Evolutionary conservation across 2,797 vertebrate species (phyloP).

Genomic region (Oceanodroma leucorhoa): DNA sequence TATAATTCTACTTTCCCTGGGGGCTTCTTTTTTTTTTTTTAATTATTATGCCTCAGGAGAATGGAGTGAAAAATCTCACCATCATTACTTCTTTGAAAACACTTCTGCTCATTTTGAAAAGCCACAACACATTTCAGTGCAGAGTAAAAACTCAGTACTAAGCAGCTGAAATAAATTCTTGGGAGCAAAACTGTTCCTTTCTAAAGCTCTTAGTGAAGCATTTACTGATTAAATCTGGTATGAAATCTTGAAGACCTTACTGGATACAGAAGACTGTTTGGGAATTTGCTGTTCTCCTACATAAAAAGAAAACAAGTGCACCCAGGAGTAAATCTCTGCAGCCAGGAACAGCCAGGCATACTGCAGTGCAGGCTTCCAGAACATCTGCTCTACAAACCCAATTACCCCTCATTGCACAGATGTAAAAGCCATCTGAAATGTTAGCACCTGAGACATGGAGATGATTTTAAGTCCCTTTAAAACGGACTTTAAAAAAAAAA

Average conservation of each 20-base stretch:
- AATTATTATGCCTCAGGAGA: background rate
- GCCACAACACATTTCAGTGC: background rate
- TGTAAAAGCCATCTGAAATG: constrained; percentile 34
- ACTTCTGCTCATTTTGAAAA: background rate
- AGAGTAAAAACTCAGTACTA: background rate
- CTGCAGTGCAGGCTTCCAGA: constrained; percentile 46
- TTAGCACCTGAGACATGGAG: background rate
- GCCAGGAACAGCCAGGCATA: constrained; percentile 20
- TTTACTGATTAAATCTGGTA: background rate
- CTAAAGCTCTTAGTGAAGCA: background rate
- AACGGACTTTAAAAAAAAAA: background rate
- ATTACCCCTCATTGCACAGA: constrained; percentile 37
- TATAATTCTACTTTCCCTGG: background rate
- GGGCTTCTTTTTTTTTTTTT: background rate
- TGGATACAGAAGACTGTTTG: background rate
- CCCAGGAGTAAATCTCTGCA: constrained; percentile 28
- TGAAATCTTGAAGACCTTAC: background rate
- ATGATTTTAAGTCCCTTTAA: constrained; percentile 3
- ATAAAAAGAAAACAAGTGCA: constrained; percentile 6
- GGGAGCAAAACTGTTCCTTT: background rate
- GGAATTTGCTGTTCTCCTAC: constrained; percentile 7
- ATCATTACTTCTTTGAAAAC: background rate
- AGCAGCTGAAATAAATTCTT: constrained; percentile 18
- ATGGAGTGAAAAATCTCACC: background rate
- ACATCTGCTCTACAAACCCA: constrained; percentile 64